Evolutionary conservation across 2,888 invertebrate genomes (phyloP).

Genomic region (Baronia brevicornis): DNA sequence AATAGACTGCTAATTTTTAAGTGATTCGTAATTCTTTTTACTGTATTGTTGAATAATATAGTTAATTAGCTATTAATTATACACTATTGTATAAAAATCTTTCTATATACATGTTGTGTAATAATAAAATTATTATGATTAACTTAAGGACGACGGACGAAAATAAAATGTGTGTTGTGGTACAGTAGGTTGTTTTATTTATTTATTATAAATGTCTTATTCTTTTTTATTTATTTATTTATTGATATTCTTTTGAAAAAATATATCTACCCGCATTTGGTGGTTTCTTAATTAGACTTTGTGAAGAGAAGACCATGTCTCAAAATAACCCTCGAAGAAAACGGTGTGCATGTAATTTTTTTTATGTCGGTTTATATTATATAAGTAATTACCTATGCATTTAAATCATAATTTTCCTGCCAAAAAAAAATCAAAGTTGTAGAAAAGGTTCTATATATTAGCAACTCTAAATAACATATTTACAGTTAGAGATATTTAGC

Average conservation of each 20-base stretch:
- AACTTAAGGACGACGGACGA: constrained; percentile 45
- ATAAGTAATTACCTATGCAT: too few relatives aligned
- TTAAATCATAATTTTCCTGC: too few relatives aligned
- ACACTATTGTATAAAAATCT: constrained; percentile 76
- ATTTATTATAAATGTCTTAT: neutral
- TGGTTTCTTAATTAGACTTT: too few relatives aligned
- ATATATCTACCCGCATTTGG: too few relatives aligned
- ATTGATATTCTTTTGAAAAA: neutral
- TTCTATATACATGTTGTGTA: constrained; percentile 76
- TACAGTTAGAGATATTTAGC: too few relatives aligned
- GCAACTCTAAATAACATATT: too few relatives aligned
- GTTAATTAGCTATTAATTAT: constrained; percentile 64
- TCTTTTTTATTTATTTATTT: constrained; percentile 9
- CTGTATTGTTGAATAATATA: constrained; percentile 69
- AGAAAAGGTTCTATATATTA: too few relatives aligned
- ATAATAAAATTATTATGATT: constrained; percentile 61
- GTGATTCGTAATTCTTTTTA: constrained; percentile 69
- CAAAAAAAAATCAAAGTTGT: too few relatives aligned
- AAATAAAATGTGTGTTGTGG: constrained; percentile 72
- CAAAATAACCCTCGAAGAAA: too few relatives aligned
- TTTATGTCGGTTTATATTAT: too few relatives aligned
- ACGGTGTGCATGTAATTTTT: too few relatives aligned
- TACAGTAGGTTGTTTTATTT: constrained; percentile 19
- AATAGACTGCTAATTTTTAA: constrained; percentile 71
- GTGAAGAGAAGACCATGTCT: too few relatives aligned